A percentile compares a stretch with the other conserved stretches of the same genome.
These are phyloP conservation scores for Acanthococcus lagerstroemiae DNA, from an alignment of 2,888 invertebrate genomes.

Conservation along the genomic window DNA sequence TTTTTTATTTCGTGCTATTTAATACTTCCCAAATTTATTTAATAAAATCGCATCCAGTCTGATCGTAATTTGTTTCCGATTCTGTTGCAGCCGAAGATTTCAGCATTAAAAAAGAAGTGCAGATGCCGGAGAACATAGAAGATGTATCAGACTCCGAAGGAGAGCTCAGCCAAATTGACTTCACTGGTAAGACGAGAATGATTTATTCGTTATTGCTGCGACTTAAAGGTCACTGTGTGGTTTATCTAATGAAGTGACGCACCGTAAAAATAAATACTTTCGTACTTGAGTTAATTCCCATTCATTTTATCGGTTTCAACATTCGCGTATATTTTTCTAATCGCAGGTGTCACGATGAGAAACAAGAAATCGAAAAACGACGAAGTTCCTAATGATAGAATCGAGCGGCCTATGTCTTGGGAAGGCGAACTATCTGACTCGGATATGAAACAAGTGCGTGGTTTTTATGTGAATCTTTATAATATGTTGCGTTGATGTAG, in stretches of 20 bases:
- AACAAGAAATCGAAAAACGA: slow-evolving; percentile 54
- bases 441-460: slow-evolving; percentile 47
- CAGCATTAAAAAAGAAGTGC: slow-evolving; percentile 15
- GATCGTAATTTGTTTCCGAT: too few relatives aligned
- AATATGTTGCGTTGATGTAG: slow-evolving; percentile 19
- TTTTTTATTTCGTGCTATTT: too few relatives aligned
- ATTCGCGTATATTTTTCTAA: background rate
- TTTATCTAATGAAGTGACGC: background rate
- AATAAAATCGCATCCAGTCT: too few relatives aligned
- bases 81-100: slow-evolving; percentile 24
- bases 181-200: slow-evolving; percentile 46
- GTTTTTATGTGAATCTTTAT: slow-evolving; percentile 32
- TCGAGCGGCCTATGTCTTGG: slow-evolving; percentile 79
- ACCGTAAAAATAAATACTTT: background rate
- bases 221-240: background rate
- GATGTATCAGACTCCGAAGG: slow-evolving; percentile 62
- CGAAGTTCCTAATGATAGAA: slow-evolving; percentile 40
- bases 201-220: background rate
- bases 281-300: background rate
- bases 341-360: slow-evolving; percentile 51
- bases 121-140: slow-evolving; percentile 36
- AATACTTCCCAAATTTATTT: too few relatives aligned
- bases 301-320: background rate
- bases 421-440: slow-evolving; percentile 84
- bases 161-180: slow-evolving; percentile 70